phyloP scores from a whole-genome alignment of 2,113 vertebrate species.

The Tragelaphus buxtoni region DNA sequence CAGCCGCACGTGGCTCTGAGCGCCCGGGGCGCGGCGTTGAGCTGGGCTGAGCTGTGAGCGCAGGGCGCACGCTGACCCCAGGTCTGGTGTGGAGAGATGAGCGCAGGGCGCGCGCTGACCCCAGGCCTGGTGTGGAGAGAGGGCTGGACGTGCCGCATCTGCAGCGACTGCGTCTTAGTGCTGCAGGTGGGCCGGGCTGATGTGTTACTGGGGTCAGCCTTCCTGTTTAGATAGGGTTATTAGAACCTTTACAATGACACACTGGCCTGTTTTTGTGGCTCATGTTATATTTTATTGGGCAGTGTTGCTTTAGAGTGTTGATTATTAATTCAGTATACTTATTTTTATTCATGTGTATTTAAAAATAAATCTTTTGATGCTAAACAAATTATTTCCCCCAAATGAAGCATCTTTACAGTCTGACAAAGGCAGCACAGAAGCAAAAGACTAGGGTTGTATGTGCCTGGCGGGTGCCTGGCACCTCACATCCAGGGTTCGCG shows the following conservation, averaged over 20 bases:
- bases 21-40: fast-evolving
- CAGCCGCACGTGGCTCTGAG: background rate
- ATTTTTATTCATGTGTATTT: background rate
- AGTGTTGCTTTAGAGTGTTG: background rate
- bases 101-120: fast-evolving
- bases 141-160: background rate
- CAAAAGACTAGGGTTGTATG: background rate
- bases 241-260: background rate
- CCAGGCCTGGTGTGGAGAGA: background rate
- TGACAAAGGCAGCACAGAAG: background rate
- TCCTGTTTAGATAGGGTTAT: background rate
- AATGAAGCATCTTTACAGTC: background rate
- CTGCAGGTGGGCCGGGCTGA: background rate
- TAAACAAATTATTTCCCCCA: background rate
- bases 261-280: background rate
- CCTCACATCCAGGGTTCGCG: fast-evolving
- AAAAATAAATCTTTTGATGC: background rate
- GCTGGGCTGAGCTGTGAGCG: background rate
- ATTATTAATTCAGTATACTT: background rate
- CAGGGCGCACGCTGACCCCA: no score
- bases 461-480: background rate
- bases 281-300: background rate
- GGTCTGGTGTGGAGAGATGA: no score
- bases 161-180: background rate
- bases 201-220: background rate